Percentiles rank a stretch among this genome's conserved stretches.
Conservation (phyloP, 2,888 invertebrate species). For the Agrochola lota region DNA sequence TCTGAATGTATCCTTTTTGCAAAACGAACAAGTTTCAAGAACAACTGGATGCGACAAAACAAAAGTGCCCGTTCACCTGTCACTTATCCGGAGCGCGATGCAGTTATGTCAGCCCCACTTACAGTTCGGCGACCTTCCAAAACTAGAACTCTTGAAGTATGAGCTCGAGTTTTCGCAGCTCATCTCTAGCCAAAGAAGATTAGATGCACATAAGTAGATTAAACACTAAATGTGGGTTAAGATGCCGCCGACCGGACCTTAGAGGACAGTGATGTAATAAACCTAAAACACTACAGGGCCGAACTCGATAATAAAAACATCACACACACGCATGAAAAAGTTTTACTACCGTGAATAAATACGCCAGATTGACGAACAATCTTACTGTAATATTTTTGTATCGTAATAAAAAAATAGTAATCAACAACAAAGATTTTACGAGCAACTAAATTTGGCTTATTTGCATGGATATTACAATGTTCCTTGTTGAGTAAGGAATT, state of each 20-base stretch:
- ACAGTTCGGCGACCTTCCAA: slow-evolving; percentile 35
- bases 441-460: slow-evolving; percentile 54
- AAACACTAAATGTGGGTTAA: slow-evolving; percentile 65
- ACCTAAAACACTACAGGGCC: slow-evolving; percentile 58
- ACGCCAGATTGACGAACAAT: slow-evolving; percentile 26
- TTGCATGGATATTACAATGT: slow-evolving; percentile 60
- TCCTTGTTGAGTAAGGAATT: slow-evolving; percentile 40
- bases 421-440: slow-evolving; percentile 52
- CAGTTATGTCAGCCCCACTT: slow-evolving; percentile 36
- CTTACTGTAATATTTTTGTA: slow-evolving; percentile 32
- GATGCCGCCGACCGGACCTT: slow-evolving; percentile 62
- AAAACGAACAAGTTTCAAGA: not conserved
- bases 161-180: not conserved
- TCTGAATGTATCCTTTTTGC: not conserved
- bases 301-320: slow-evolving; percentile 40
- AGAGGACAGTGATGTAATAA: slow-evolving; percentile 63
- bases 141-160: not conserved
- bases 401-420: slow-evolving; percentile 43
- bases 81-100: not conserved
- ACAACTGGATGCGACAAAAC: not conserved
- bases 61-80: slow-evolving; percentile 10
- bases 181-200: slow-evolving; percentile 16
- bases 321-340: not conserved
- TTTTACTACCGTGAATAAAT: slow-evolving; percentile 42
- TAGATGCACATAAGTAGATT: slow-evolving; percentile 54